Conservation (phyloP, 2,888 invertebrate species). For the Clusia tigrina region DNA sequence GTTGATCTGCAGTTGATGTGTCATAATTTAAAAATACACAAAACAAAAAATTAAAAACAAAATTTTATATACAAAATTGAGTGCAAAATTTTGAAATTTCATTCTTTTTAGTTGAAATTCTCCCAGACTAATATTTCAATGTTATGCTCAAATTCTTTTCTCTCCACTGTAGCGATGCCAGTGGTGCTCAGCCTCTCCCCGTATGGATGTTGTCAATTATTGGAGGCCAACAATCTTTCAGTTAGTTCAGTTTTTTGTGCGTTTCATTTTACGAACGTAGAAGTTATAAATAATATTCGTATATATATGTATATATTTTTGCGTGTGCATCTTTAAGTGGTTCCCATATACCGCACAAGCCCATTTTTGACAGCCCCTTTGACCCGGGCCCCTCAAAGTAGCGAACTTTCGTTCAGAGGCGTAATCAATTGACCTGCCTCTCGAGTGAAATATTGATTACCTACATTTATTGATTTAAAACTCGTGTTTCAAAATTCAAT, state of each 20-base stretch:
- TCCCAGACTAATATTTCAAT: background rate
- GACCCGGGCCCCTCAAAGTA: too few relatives aligned
- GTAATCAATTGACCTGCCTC: too few relatives aligned
- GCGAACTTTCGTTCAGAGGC: too few relatives aligned
- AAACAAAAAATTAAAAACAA: slow-evolving; percentile 26
- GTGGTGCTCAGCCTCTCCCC: background rate
- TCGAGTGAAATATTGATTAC: too few relatives aligned
- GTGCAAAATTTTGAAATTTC: background rate
- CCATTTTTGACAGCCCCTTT: too few relatives aligned
- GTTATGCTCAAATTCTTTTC: background rate
- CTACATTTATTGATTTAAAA: too few relatives aligned
- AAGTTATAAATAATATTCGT: background rate
- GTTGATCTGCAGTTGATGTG: too few relatives aligned
- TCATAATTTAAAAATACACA: slow-evolving; percentile 61
- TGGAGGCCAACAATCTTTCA: slow-evolving; percentile 39
- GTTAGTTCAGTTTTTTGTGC: background rate
- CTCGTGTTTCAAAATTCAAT: too few relatives aligned
- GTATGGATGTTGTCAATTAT: background rate
- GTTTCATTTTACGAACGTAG: background rate
- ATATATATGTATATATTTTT: background rate
- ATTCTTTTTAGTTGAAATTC: background rate
- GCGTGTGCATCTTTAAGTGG: background rate
- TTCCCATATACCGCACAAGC: too few relatives aligned
- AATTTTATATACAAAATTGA: background rate
- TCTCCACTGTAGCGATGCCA: background rate